A percentile compares a stretch with the other conserved stretches of the same genome.
These are phyloP conservation scores for Indicator indicator DNA, from an alignment of 2,113 vertebrate genomes.

Conservation along the genomic window DNA sequence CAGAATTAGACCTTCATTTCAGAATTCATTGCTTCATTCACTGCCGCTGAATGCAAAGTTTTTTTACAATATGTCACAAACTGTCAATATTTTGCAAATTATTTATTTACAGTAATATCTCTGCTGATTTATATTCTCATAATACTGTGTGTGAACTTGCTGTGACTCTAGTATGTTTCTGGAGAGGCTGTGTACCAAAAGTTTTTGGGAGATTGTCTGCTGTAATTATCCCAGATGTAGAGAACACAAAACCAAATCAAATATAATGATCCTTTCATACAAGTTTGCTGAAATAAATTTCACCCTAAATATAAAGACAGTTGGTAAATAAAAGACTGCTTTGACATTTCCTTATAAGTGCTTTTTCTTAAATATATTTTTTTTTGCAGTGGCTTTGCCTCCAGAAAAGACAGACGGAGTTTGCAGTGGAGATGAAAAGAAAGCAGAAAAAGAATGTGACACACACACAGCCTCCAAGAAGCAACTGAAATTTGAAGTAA, in stretches of 20 bases:
- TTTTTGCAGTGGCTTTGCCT: constrained; percentile 89
- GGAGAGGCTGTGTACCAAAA: constrained; percentile 18
- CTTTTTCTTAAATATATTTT: constrained; percentile 38
- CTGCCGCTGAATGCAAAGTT: neutral
- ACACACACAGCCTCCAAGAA: constrained; percentile 84
- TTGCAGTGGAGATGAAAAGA: constrained; percentile 88
- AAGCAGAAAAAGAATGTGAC: constrained; percentile 83
- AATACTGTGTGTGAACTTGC: constrained; percentile 44
- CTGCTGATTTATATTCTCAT: constrained; percentile 35
- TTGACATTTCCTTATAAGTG: constrained; percentile 33
- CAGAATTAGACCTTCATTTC: constrained; percentile 4
- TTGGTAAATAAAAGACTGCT: constrained; percentile 54
- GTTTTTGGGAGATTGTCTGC: constrained; percentile 33
- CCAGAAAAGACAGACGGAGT: constrained; percentile 91
- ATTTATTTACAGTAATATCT: constrained; percentile 35
- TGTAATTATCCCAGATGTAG: constrained; percentile 38
- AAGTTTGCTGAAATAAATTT: constrained; percentile 47
- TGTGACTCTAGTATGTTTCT: constrained; percentile 20
- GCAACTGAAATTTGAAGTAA: constrained; percentile 97
- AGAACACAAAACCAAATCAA: constrained; percentile 61
- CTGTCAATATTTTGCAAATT: constrained; percentile 44
- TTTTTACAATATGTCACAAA: constrained; percentile 8
- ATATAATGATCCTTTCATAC: constrained; percentile 53
- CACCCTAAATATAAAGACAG: constrained; percentile 26
- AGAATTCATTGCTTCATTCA: constrained; percentile 14